Evolutionary conservation across 35 echinoderm and acorn worm species (phyloP).

Genomic region (Patiria miniata): DNA sequence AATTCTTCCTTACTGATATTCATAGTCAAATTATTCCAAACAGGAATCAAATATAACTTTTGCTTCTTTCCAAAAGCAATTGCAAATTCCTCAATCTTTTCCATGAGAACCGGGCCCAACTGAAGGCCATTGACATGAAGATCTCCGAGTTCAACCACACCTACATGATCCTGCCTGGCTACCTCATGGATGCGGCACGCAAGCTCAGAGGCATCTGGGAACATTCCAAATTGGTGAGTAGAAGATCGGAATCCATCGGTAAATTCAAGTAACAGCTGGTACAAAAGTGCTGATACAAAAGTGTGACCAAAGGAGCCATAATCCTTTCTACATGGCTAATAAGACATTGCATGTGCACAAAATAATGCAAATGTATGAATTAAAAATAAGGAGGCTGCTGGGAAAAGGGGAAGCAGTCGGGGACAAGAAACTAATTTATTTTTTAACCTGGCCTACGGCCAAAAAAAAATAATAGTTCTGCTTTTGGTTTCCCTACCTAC

Average conservation of each 20-base stretch:
- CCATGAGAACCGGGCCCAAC: slow-evolving; percentile 69
- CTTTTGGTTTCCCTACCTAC: too few species aligned
- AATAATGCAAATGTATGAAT: too few species aligned
- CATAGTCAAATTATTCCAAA: too few species aligned
- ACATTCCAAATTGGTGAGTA: slow-evolving; percentile 56
- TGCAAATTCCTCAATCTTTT: slow-evolving; percentile 79
- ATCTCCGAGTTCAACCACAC: slow-evolving; percentile 93
- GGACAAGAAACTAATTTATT: too few species aligned
- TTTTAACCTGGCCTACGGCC: too few species aligned
- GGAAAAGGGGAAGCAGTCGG: too few species aligned
- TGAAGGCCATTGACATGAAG: slow-evolving; percentile 56
- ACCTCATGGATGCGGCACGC: slow-evolving; percentile 69
- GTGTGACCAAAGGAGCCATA: too few species aligned
- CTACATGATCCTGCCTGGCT: slow-evolving; percentile 87
- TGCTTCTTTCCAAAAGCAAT: slow-evolving; percentile 57
- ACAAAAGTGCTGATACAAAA: too few species aligned
- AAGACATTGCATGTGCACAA: background rate
- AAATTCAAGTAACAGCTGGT: too few species aligned
- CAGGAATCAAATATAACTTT: background rate
- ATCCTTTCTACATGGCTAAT: background rate
- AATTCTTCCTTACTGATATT: too few species aligned
- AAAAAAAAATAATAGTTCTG: too few species aligned
- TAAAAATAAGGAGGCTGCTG: too few species aligned
- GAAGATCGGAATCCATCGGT: background rate
- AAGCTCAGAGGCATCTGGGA: slow-evolving; percentile 89